Conservation (phyloP, 2,797 vertebrate genomes). For the Leptoclinus maculatus region DNA sequence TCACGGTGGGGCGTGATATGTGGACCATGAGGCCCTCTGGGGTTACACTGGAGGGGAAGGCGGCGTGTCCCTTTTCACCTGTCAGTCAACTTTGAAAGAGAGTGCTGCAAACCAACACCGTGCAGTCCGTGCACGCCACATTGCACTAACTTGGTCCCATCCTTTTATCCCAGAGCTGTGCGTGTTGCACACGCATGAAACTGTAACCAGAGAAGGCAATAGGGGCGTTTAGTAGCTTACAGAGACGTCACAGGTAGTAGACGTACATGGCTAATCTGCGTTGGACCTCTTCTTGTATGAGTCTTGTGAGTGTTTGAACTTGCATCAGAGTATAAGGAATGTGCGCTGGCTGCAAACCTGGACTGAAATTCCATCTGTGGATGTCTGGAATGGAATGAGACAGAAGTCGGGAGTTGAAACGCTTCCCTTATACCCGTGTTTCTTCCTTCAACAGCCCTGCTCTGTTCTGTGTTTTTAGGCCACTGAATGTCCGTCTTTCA, state of each 20-base stretch:
- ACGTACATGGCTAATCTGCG: neutral
- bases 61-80: constrained; percentile 35
- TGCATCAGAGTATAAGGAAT: constrained; percentile 63
- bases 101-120: constrained; percentile 1
- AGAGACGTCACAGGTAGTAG: neutral
- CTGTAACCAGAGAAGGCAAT: constrained; percentile 6
- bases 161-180: neutral
- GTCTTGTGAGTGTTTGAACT: constrained; percentile 62
- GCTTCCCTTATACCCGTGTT: neutral
- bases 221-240: neutral
- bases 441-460: neutral
- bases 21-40: constrained; percentile 25
- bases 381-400: constrained; percentile 54
- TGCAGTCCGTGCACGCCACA: neutral
- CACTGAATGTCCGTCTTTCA: constrained; percentile 49
- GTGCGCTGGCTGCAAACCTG: constrained; percentile 46
- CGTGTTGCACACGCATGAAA: neutral
- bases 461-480: constrained; percentile 12
- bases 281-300: constrained; percentile 4
- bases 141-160: neutral
- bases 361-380: constrained; percentile 46
- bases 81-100: constrained; percentile 33
- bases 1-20: neutral
- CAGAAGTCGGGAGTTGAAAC: constrained; percentile 19
- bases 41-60: constrained; percentile 21